A percentile compares a stretch with the other conserved stretches of the same genome.
Conservation (phyloP, 2,113 vertebrate species). For the Sturnira hondurensis region DNA sequence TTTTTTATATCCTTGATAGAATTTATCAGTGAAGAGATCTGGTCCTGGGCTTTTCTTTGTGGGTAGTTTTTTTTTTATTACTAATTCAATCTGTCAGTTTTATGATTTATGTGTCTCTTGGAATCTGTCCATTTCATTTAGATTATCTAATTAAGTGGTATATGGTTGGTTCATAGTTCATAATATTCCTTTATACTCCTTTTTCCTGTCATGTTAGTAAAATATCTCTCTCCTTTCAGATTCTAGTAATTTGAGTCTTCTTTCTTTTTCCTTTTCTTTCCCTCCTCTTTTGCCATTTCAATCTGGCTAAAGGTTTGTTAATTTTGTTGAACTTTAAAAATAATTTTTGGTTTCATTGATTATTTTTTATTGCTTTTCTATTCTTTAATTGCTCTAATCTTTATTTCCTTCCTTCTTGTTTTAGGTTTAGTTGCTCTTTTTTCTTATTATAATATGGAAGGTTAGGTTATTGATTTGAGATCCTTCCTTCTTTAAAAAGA, state of each 20-base stretch:
- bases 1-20: background rate
- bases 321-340: slow-evolving; percentile 6
- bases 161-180: background rate
- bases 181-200: background rate
- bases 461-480: background rate
- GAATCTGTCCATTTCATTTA: background rate
- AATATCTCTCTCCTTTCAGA: background rate
- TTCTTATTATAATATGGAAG: background rate
- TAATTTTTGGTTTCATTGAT: background rate
- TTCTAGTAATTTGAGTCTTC: no score
- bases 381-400: background rate
- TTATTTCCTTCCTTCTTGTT: background rate
- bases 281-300: background rate
- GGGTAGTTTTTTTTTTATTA: background rate
- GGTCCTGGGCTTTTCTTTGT: background rate
- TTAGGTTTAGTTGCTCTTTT: background rate
- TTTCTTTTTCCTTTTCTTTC: background rate
- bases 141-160: background rate
- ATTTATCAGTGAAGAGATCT: background rate
- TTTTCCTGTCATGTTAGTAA: background rate
- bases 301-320: background rate
- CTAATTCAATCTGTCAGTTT: background rate
- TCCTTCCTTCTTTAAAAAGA: background rate
- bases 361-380: background rate
- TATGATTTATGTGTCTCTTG: background rate